These are phyloP conservation scores for Pyrgus malvae DNA, from an alignment of 2,888 invertebrate genomes.

Conservation along the genomic window DNA sequence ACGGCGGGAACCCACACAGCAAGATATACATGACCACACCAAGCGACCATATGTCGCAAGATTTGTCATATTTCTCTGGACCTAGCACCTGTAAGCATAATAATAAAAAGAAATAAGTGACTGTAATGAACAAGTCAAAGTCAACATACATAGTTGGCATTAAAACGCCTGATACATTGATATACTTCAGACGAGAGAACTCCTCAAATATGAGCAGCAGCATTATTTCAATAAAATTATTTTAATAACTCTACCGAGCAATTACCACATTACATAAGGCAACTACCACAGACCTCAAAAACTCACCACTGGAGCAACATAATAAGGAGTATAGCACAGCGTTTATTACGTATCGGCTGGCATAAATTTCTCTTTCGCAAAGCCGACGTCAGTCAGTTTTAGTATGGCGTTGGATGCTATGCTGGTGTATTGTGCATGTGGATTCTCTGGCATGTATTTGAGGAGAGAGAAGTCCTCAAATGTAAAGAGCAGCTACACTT, in stretches of 20 bases:
- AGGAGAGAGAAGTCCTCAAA: too few relatives aligned
- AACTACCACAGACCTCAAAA: not conserved
- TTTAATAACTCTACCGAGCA: too few relatives aligned
- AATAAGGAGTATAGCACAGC: conserved; percentile 99
- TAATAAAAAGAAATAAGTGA: not conserved
- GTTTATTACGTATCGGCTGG: conserved; percentile 95
- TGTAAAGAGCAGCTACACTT: too few relatives aligned
- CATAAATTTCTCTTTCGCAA: conserved; percentile 95
- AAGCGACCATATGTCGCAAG: conserved; percentile 99
- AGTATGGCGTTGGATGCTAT: conserved; percentile 89
- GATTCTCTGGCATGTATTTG: conserved; percentile 99
- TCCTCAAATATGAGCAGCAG: too few relatives aligned
- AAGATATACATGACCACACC: conserved; percentile 99
- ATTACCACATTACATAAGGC: not conserved
- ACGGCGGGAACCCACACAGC: conserved; percentile 99
- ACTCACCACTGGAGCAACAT: conserved; percentile 87
- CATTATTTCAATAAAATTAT: too few relatives aligned
- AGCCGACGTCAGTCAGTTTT: conserved; percentile 99
- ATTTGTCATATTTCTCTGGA: conserved; percentile 98
- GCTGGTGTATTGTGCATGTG: conserved; percentile 94
- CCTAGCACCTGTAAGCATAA: conserved; percentile 89
- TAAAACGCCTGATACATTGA: too few relatives aligned
- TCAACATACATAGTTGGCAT: too few relatives aligned
- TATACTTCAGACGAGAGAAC: too few relatives aligned
- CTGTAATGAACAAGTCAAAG: too few relatives aligned